Evolutionary conservation across 2,888 invertebrate genomes (phyloP).

Genomic region (Pollenia labialis): DNA sequence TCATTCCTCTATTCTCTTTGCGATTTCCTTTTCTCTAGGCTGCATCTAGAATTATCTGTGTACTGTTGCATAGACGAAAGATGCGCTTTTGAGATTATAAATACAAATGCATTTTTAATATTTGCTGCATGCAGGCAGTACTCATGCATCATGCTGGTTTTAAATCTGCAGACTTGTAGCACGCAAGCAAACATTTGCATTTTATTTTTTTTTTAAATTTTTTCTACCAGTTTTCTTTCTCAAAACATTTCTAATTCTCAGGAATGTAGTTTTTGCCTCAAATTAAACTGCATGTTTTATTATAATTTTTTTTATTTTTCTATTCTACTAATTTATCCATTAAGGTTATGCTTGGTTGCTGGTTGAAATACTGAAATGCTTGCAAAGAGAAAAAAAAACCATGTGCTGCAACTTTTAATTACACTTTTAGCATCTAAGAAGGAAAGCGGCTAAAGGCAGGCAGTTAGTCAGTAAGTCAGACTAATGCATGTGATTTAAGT

Average conservation of each 20-base stretch:
- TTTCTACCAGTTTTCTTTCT: constrained; percentile 17
- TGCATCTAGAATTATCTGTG: constrained; percentile 45
- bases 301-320: background rate
- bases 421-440: constrained; percentile 41
- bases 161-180: constrained; percentile 34
- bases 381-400: background rate
- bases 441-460: constrained; percentile 12
- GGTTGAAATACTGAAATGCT: constrained; percentile 26
- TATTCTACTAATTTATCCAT: constrained; percentile 50
- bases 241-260: constrained; percentile 59
- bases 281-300: constrained; percentile 44
- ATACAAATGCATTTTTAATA: constrained; percentile 52
- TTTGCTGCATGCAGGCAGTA: constrained; percentile 32
- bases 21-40: constrained; percentile 15
- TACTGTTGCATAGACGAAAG: constrained; percentile 63
- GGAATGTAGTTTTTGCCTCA: constrained; percentile 38
- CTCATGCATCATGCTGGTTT: constrained; percentile 39
- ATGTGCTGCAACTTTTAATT: constrained; percentile 59
- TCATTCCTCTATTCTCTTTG: background rate
- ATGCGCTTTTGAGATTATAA: constrained; percentile 59
- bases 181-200: constrained; percentile 69
- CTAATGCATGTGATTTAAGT: constrained; percentile 53
- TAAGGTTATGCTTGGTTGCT: constrained; percentile 60
- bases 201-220: constrained; percentile 28
- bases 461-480: background rate